Evolutionary conservation across 2,888 invertebrate species (phyloP).

Genomic region (Hydroisotoma schaefferi): DNA sequence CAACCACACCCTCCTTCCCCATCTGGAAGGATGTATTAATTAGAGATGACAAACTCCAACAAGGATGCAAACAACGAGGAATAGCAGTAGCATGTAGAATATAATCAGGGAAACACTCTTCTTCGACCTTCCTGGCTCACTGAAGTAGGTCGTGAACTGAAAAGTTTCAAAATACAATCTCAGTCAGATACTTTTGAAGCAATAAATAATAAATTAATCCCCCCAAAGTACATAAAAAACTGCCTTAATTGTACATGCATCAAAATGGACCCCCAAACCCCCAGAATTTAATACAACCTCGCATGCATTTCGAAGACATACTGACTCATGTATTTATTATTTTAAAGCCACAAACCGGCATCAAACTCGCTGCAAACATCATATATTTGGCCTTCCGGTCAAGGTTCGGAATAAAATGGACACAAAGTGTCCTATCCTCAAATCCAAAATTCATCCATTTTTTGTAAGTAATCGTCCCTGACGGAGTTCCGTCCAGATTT

Average conservation of each 20-base stretch:
- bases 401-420: constrained; percentile 39
- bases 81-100: constrained; percentile 1
- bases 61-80: neutral
- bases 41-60: constrained; percentile 1
- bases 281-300: too few species aligned
- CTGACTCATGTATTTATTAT: neutral
- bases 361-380: constrained; percentile 32
- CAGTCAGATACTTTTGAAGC: neutral
- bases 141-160: constrained; percentile 6
- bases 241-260: neutral
- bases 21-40: too few species aligned
- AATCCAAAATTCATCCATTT: constrained; percentile 34
- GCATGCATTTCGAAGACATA: too few species aligned
- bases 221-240: neutral
- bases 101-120: neutral
- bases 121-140: constrained; percentile 6
- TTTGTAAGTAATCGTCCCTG: constrained; percentile 33
- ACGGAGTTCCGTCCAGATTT: constrained; percentile 36
- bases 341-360: constrained; percentile 39
- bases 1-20: too few species aligned
- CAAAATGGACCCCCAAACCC: too few species aligned
- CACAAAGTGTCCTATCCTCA: constrained; percentile 27
- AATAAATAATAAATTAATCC: neutral
- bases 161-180: neutral
- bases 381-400: constrained; percentile 40